phyloP scores from a whole-genome alignment of 1,140 invertebrate species.

The Cherax destructor region DNA sequence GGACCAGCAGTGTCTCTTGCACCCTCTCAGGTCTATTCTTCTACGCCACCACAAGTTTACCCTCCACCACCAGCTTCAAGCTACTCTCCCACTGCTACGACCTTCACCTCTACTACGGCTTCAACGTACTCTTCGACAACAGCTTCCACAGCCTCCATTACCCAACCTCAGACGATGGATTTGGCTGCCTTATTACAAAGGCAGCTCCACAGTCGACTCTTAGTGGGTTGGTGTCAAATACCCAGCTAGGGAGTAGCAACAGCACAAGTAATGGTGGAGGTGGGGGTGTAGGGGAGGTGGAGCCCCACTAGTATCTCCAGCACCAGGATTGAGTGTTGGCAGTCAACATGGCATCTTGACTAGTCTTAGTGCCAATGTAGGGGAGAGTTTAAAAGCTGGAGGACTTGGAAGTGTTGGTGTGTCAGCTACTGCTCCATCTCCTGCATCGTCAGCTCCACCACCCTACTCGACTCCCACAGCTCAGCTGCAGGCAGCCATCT shows the following conservation, averaged over 20 bases:
- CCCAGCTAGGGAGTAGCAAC: constrained; percentile 41
- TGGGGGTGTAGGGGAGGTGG: constrained; percentile 53
- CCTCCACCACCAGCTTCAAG: constrained; percentile 25
- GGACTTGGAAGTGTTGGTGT: constrained; percentile 54
- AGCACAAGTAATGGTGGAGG: constrained; percentile 43
- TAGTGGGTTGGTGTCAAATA: constrained; percentile 54
- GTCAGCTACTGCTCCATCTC: constrained; percentile 42
- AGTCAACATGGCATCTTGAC: constrained; percentile 58
- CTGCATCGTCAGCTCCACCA: constrained; percentile 52
- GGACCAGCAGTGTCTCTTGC: constrained; percentile 53
- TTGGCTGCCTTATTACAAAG: constrained; percentile 72
- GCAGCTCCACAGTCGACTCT: constrained; percentile 69
- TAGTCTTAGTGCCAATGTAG: constrained; percentile 67
- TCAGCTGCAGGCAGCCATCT: constrained; percentile 57
- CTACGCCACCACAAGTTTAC: constrained; percentile 45
- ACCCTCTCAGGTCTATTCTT: constrained; percentile 22
- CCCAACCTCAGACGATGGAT: constrained; percentile 71
- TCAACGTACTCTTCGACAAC: constrained; percentile 49
- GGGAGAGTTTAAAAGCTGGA: constrained; percentile 66
- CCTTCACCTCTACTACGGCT: constrained; percentile 36
- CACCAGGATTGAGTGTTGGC: constrained; percentile 58
- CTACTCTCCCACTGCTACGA: constrained; percentile 18
- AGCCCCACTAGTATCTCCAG: constrained; percentile 46
- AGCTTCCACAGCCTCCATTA: constrained; percentile 60
- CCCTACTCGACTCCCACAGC: constrained; percentile 56